Conservation (phyloP, 2,888 invertebrate species). For the Junonia oenone region DNA sequence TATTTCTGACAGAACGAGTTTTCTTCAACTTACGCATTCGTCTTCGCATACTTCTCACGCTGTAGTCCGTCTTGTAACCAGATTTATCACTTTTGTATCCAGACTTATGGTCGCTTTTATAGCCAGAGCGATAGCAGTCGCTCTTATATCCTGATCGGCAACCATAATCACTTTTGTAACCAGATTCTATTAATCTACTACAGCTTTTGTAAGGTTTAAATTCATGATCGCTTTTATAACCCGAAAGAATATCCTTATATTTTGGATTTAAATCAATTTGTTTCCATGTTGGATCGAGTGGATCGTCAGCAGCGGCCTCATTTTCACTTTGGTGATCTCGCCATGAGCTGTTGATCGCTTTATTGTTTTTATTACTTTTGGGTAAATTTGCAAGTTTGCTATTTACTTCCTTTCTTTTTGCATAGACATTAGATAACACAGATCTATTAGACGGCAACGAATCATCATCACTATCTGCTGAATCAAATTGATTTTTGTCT, state of each 20-base stretch:
- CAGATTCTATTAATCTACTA: constrained; percentile 76
- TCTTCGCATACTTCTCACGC: constrained; percentile 68
- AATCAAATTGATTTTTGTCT: constrained; percentile 70
- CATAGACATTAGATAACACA: constrained; percentile 72
- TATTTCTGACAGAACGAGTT: constrained; percentile 70
- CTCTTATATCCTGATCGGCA: constrained; percentile 74
- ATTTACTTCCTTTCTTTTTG: constrained; percentile 72
- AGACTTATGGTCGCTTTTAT: constrained; percentile 81
- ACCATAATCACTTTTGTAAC: constrained; percentile 82
- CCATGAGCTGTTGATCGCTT: constrained; percentile 64
- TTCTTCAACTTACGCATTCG: constrained; percentile 73
- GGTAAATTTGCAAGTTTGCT: constrained; percentile 63
- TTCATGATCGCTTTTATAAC: constrained; percentile 81
- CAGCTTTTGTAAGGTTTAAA: constrained; percentile 74
- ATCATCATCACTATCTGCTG: constrained; percentile 62
- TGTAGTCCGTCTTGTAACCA: constrained; percentile 80
- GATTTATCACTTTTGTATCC: constrained; percentile 82
- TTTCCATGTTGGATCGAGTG: constrained; percentile 82
- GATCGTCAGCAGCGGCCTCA: constrained; percentile 75
- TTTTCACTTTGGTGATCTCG: constrained; percentile 73
- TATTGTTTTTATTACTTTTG: constrained; percentile 52
- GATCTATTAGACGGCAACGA: constrained; percentile 57
- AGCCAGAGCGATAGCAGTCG: constrained; percentile 76
- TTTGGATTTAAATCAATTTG: constrained; percentile 83
- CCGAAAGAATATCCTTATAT: constrained; percentile 80